Evolutionary conservation across 2,888 invertebrate genomes (phyloP).

Genomic region (Clanis bilineata): DNA sequence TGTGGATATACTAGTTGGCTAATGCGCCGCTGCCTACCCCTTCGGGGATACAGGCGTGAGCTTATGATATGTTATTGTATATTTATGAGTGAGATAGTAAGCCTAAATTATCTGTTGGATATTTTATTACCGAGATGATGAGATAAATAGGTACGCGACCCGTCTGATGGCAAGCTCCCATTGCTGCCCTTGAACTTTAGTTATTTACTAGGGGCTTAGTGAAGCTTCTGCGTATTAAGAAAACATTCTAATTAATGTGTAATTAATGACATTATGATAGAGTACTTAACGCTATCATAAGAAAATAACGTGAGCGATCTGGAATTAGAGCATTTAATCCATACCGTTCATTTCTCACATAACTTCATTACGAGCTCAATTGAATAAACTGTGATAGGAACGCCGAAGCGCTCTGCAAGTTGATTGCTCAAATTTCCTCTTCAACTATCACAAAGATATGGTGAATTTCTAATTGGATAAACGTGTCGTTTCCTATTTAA

Average conservation of each 20-base stretch:
- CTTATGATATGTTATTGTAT: no score
- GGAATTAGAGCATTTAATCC: slow-evolving; percentile 50
- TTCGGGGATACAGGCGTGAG: no score
- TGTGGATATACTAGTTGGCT: no score
- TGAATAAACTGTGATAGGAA: slow-evolving; percentile 82
- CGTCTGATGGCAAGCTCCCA: no score
- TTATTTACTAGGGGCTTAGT: no score
- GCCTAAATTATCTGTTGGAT: no score
- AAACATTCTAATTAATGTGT: not conserved
- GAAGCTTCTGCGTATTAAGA: no score
- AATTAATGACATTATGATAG: not conserved
- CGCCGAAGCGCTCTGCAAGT: slow-evolving; percentile 77
- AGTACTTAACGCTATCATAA: slow-evolving; percentile 22
- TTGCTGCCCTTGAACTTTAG: no score
- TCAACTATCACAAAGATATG: slow-evolving; percentile 83
- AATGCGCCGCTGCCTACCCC: no score
- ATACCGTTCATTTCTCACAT: slow-evolving; percentile 70
- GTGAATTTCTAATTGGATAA: slow-evolving; percentile 83
- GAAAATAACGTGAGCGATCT: slow-evolving; percentile 43
- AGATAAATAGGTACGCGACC: no score
- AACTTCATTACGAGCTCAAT: slow-evolving; percentile 81
- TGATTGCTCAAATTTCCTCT: slow-evolving; percentile 83
- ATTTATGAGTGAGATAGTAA: no score
- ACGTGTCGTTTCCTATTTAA: slow-evolving; percentile 83
- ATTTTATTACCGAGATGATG: no score